Base-by-base conservation (phyloP, 2,888 invertebrate genomes). In the Andrena flavipes region DNA sequence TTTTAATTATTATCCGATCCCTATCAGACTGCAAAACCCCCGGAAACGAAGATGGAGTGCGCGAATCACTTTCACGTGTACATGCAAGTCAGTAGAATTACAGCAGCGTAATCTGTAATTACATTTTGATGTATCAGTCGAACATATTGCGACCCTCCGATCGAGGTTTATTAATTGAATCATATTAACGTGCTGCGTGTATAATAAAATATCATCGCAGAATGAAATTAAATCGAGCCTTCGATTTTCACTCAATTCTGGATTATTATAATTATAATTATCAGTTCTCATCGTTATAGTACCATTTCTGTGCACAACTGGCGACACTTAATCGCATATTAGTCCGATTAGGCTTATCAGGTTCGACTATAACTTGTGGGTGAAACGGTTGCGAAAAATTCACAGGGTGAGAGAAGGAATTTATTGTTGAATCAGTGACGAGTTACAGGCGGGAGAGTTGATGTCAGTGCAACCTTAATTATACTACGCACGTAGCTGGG, bases 1-100 rank as follows among this genome's bases (percentile, higher is more conserved):
- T 60, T 72, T 64, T 64, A 64, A 72, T 64, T 54, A 63, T 35
- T 51, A 51, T 20, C 13, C 71, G n/a, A 56, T 63, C 29, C 5
- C 10, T 64, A 48, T 33, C 51, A 20, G 1, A n/a, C 13, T 35
- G n/a, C 13, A 35, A 63, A 63, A 16, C 51, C 8, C 5, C 7
- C 5, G 49, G 23, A 8, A 54, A 26, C 29, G 26, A 54, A 4
- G 51, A 10, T 33, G 26, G 30, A 72, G 4, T 35, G 16, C 35
- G 5, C 42, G 26, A 13, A 51, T 62, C 13, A 62, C 4, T 62
- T 35, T 62, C 20, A 7, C 16, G 20, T 62, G 20, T 0, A 29
- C 35, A 8, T 62, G 2, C 29, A 2, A 2, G 6, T 10, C 62
- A 13, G 16, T 62, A 20, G 62, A 33, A 20, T 33, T 35, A 29